Evolutionary conservation across 1,140 invertebrate genomes (phyloP), one percentile per base, ranked within the genome.

Genomic region (Bactericera cockerelli): DNA sequence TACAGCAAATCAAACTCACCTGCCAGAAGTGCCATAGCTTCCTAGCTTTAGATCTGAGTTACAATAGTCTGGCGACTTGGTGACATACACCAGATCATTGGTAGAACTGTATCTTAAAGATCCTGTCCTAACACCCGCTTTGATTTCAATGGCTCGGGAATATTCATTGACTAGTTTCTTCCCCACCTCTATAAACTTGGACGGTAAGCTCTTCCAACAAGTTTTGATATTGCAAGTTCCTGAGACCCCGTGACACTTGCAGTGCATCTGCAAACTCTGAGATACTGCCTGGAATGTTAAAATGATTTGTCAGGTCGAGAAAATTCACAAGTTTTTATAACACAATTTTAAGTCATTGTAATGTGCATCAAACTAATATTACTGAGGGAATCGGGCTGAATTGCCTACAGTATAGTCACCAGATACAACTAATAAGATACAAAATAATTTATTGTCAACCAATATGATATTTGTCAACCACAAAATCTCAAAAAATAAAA

Each of bases 211-310:
- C 55, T 76, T 68, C 81, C 81, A 83, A 65, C 81, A 83, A 1
- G 81, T 83, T 39, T 79, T 74, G 6, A 82, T 72, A 53, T 78
- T 77, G 65, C 81, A 83, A 2, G 81, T 81, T 4, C 81, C 81
- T 14, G 79, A 81, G 2, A 82, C 80, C 0, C 81, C 81, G 65
- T 82, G 81, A 66, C 81, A 83, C 66, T 83, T 83, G 68, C 81
- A 83, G 64, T 81, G 76, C 49, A 78, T 69, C 55, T 71, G 74
- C 62, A 80, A 66, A 60, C 77, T 77, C 55, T 74, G 71, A 58
- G 76, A 74, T 24, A 78, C 75, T 22, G 74, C 75, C 77, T 79
- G 58, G 25, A 63, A 59, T n/a, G n/a, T n/a, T n/a, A 58, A 57
- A 19, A 24, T 59, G 13, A 13, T 38, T 38, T 13, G 36, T 38